Base-by-base conservation (phyloP, 2,113 vertebrate species). In the Chaetodon auriga region DNA sequence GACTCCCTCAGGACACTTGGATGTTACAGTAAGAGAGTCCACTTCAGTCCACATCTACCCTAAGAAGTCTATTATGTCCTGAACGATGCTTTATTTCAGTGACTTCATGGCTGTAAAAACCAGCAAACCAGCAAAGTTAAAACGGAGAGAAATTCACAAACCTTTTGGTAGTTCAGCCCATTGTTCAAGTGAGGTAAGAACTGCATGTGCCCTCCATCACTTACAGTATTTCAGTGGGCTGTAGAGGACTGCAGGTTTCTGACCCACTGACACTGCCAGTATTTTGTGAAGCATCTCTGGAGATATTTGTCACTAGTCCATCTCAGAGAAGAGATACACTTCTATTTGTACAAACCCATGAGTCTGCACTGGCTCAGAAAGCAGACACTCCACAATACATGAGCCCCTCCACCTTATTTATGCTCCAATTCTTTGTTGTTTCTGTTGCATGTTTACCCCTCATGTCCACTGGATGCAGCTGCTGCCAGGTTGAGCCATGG, bases 11-110 rank as follows among this genome's bases (percentile, higher is more conserved):
- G 75, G 66, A 84, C 0, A 61, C 75, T 15, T 23, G 25, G 30
- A 76, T 36, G 62, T 73, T 45, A 69, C 61, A 63, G 55, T 46
- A 12, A 53, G 57, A 51, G 45, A 65, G 72, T 21, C 61, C 35
- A 13, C 36, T 6, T 18, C 60, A 41, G 38, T 41, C 38, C 38
- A 72, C n/a, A 65, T 64, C 51, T 58, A 35, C 6, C 3, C 45
- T 23, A 68, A 80, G 74, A 76, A 36, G 49, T 75, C 53, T 48
- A 57, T 77, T 25, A 43, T 54, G 73, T 81, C 78, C 49, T 66
- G 16, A 83, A 74, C 81, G 68, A 35, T 55, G 53, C 58, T 78
- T 65, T 51, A 65, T 53, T 74, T 53, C 19, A 51, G 11, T 36
- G 54, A 62, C 54, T 64, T 64, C 4, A 41, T 35, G 25, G 49